Evolutionary conservation across 2,888 invertebrate species (phyloP), one percentile per base, ranked within the genome.

Genomic region (Alentia gelatinosa): DNA sequence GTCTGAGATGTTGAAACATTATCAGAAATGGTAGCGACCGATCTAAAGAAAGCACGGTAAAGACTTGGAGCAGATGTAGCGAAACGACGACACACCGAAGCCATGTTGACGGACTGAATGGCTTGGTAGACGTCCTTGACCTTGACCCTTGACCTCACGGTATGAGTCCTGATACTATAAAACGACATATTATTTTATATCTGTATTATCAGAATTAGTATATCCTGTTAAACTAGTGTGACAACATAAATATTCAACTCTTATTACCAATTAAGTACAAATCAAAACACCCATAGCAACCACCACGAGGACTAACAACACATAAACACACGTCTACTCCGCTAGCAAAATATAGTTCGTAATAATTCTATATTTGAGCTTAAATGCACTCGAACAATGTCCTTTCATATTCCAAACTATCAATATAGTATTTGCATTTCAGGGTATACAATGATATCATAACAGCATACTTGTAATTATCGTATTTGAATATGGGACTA

Each of bases 61-160:
- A 56, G 33, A 50, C n/a, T 89, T 0, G 89, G 89, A 56, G 89
- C 89, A 33, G 26, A 35, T 5, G 19, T 15, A n/a, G 12, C 39
- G 9, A 89, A 50, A 30, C 56, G 56, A 63, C 89, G 56, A 63
- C 89, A 89, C 63, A 63, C n/a, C n/a, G 89, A 30, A 9, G 89
- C 89, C 89, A 89, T 89, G 56, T 63, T 89, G 89, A 23, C n/a
- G 7, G 50, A 83, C 40, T 83, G 42, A 42, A n/a, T 19, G 35
- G 23, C 23, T 35, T 30, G 12, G 33, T 9, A 7, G 79, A 7
- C 79, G 79, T 12, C 86, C 86, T 86, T 89, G 37, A 50, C 86
- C 86, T 86, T 86, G 56, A 35, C 50, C 89, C 35, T 63, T 89
- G 63, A 63, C 56, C 89, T 89, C 35, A 33, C 15, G 37, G 9